A percentile compares a stretch with the other conserved stretches of the same genome.
Conservation (phyloP, 2,888 invertebrate species). For the Drosophila maculinotata region DNA sequence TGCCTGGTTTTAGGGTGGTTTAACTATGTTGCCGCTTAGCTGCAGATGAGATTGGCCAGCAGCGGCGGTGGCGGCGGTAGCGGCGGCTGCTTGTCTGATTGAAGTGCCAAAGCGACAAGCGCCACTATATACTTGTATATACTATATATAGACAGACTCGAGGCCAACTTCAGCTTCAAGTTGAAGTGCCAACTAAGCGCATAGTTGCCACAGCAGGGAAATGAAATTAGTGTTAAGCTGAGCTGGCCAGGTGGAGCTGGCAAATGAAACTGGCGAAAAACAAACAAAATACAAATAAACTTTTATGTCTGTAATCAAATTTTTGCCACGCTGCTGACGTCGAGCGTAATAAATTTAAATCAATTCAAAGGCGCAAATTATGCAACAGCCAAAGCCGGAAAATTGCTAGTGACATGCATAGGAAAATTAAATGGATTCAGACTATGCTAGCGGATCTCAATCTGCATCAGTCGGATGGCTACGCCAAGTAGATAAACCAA, state of each 20-base stretch:
- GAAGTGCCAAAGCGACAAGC: conserved; percentile 50
- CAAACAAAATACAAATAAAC: conserved; percentile 71
- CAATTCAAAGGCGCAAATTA: conserved; percentile 50
- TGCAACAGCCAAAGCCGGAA: conserved; percentile 8
- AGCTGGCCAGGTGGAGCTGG: not conserved
- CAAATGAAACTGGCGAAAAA: conserved; percentile 40
- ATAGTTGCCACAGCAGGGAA: conserved; percentile 42
- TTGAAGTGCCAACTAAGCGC: conserved; percentile 35
- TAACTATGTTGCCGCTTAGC: conserved; percentile 1
- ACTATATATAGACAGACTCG: no score
- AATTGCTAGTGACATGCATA: conserved; percentile 1
- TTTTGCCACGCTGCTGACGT: conserved; percentile 62
- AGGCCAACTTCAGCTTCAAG: conserved; percentile 12
- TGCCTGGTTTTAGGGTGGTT: conserved; percentile 18
- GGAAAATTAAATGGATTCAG: not conserved
- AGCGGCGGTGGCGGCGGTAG: no score
- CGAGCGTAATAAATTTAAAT: conserved; percentile 74
- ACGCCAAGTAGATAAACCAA: no score
- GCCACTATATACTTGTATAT: no score
- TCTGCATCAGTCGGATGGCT: no score
- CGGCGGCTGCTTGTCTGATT: conserved; percentile 47
- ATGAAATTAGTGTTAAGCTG: conserved; percentile 75
- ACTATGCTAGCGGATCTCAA: not conserved
- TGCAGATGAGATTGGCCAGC: conserved; percentile 39
- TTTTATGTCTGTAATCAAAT: conserved; percentile 80